Evolutionary conservation across 1,140 invertebrate species (phyloP).

Genomic region (Lepidotrigona ventralis): DNA sequence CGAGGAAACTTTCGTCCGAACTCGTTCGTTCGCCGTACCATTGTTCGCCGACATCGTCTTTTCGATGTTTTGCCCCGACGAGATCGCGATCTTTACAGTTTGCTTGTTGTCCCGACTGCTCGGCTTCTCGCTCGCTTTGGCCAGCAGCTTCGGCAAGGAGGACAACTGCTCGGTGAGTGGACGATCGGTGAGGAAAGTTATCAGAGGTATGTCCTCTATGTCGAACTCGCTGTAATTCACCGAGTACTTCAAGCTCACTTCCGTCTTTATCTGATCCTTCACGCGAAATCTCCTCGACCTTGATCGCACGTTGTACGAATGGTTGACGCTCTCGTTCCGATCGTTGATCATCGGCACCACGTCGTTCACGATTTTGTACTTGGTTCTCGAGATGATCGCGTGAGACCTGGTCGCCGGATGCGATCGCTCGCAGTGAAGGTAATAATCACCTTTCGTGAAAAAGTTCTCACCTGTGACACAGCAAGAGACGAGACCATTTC

Average conservation of each 20-base stretch:
- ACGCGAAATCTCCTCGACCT: background rate
- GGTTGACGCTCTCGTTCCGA: rapidly evolving
- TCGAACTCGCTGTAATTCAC: background rate
- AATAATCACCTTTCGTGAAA: slow-evolving; percentile 51
- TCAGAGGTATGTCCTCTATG: slow-evolving; percentile 29
- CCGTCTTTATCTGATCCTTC: background rate
- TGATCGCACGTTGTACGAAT: too few relatives aligned
- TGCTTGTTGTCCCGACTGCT: background rate
- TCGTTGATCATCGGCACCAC: background rate
- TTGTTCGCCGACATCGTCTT: background rate
- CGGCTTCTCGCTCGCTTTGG: background rate
- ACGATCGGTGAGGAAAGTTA: slow-evolving; percentile 17
- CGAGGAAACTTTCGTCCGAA: background rate
- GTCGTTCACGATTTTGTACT: slow-evolving; percentile 47
- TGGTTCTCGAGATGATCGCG: background rate
- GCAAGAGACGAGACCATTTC: background rate
- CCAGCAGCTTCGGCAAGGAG: background rate
- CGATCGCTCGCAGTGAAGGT: slow-evolving; percentile 44
- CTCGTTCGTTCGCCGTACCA: background rate
- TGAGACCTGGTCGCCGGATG: slow-evolving; percentile 33
- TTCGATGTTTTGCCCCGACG: background rate
- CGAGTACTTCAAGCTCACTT: background rate
- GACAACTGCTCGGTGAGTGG: background rate
- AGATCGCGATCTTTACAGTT: background rate
- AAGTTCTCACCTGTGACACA: slow-evolving; percentile 37